A percentile compares a stretch with the other conserved stretches of the same genome.
Evolutionary conservation across 2,797 vertebrate genomes (phyloP).

Genomic region (Gorsachius magnificus): DNA sequence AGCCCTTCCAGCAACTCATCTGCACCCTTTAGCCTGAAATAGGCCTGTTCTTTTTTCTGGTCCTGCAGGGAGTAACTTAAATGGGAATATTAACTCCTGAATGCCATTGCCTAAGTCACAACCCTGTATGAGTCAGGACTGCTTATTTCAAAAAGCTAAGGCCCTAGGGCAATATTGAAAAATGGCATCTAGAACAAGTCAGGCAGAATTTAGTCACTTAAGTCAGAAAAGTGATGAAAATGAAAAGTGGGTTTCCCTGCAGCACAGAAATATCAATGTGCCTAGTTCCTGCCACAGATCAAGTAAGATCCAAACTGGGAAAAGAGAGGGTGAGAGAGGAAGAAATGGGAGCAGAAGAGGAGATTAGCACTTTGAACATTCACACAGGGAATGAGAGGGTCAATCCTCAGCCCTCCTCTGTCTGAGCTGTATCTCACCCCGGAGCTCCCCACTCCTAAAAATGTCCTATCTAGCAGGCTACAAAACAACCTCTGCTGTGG

Average conservation of each 20-base stretch:
- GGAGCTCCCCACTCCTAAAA: background rate
- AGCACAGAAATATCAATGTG: accelerated
- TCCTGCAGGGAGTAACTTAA: background rate
- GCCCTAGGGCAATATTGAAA: background rate
- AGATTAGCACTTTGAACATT: background rate
- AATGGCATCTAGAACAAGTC: background rate
- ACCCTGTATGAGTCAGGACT: background rate
- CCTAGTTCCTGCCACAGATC: background rate
- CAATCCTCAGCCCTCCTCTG: background rate
- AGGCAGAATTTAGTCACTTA: background rate
- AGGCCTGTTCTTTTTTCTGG: background rate
- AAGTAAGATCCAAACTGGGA: background rate
- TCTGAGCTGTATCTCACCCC: background rate
- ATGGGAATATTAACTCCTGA: background rate
- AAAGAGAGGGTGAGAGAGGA: background rate
- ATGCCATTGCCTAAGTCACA: background rate
- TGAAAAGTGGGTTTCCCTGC: background rate
- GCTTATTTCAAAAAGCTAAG: background rate
- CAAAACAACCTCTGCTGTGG: background rate
- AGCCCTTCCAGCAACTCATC: background rate
- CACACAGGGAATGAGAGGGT: background rate
- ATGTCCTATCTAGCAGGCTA: background rate
- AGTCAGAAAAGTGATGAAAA: background rate
- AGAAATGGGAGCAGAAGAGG: background rate
- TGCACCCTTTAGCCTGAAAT: background rate